phyloP scores from a whole-genome alignment of 2,888 invertebrate genomes.

The Drosophila limbata region DNA sequence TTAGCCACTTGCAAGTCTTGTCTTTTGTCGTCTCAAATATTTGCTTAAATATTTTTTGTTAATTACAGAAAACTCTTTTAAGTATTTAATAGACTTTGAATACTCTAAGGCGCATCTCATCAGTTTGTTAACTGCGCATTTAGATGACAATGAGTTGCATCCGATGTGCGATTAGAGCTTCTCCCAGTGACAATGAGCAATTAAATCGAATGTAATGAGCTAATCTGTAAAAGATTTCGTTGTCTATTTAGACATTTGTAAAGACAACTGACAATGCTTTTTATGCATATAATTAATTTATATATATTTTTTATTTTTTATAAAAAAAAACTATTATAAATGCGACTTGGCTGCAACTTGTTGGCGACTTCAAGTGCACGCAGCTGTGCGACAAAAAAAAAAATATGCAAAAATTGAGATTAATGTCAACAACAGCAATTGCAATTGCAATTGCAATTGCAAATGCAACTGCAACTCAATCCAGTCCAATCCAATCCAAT shows the following conservation, averaged over 20 bases:
- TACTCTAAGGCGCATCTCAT: background rate
- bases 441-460: slow-evolving; percentile 18
- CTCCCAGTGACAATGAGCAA: slow-evolving; percentile 65
- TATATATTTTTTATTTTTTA: slow-evolving; percentile 11
- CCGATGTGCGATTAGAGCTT: slow-evolving; percentile 34
- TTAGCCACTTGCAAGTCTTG: slow-evolving; percentile 18
- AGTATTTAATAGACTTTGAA: slow-evolving; percentile 3
- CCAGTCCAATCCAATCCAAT: slow-evolving; percentile 27
- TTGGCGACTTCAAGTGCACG: slow-evolving; percentile 69
- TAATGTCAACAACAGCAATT: slow-evolving; percentile 68
- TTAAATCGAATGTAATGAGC: slow-evolving; percentile 63
- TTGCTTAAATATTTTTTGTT: slow-evolving; percentile 3
- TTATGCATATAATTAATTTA: slow-evolving; percentile 3
- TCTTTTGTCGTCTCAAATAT: background rate
- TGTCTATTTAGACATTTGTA: slow-evolving; percentile 15
- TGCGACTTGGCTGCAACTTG: slow-evolving; percentile 38
- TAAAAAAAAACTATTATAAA: slow-evolving; percentile 28
- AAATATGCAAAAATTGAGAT: slow-evolving; percentile 72
- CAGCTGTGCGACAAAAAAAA: slow-evolving; percentile 65
- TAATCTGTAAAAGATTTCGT: slow-evolving; percentile 47
- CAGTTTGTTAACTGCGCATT: slow-evolving; percentile 57
- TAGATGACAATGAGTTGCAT: slow-evolving; percentile 48
- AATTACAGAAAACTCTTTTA: slow-evolving; percentile 6
- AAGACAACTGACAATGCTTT: slow-evolving; percentile 12
- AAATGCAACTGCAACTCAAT: slow-evolving; percentile 22